A percentile compares a stretch with the other conserved stretches of the same genome.
Evolutionary conservation across 2,797 vertebrate species (phyloP).

Genomic region (Capromys pilorides): DNA sequence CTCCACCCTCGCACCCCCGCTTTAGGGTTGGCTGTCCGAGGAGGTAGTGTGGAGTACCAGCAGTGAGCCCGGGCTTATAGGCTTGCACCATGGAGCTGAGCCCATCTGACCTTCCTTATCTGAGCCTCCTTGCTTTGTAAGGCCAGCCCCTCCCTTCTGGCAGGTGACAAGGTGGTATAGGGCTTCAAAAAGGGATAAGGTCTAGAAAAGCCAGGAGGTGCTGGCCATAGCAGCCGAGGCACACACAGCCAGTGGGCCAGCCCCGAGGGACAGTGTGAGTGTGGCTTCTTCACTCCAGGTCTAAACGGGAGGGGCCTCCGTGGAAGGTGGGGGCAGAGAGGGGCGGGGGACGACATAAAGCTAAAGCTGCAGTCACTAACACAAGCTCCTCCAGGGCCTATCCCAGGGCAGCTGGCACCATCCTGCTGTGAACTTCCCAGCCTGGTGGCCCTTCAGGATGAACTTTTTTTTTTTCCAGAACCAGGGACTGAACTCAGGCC

Average conservation of each 20-base stretch:
- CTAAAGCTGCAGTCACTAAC: neutral
- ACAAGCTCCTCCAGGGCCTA: too few relatives aligned
- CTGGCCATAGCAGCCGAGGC: neutral
- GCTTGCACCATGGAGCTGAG: neutral
- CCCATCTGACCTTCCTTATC: neutral
- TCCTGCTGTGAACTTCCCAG: fast-evolving
- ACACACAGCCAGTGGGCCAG: neutral
- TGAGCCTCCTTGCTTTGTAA: neutral
- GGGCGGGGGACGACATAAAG: neutral
- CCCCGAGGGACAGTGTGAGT: neutral
- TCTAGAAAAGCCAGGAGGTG: fast-evolving
- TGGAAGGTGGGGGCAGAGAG: too few relatives aligned
- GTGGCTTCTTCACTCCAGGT: neutral
- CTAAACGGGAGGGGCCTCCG: fast-evolving
- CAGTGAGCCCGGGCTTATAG: neutral
- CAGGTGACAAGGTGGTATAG: fast-evolving
- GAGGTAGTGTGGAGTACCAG: neutral
- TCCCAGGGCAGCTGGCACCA: neutral
- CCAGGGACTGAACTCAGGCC: too few relatives aligned
- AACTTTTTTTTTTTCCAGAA: too few relatives aligned
- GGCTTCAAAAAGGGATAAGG: neutral
- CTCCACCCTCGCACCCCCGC: neutral
- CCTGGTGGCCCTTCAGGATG: too few relatives aligned
- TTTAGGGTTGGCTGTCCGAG: neutral
- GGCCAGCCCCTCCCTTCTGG: neutral